phyloP scores from a whole-genome alignment of 2,797 vertebrate species.

The Propithecus deckenii region DNA sequence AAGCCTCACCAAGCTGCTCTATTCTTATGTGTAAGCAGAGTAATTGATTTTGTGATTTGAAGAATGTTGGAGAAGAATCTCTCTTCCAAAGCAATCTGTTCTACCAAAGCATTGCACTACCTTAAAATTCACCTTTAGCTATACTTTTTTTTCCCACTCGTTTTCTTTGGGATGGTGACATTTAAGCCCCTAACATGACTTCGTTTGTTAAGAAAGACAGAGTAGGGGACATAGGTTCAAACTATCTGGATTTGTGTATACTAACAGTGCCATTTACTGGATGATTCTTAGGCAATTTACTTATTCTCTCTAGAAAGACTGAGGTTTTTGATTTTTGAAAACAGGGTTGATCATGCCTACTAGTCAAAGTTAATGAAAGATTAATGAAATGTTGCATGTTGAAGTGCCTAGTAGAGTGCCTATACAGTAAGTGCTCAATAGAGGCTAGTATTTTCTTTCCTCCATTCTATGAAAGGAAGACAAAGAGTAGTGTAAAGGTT shows the following conservation, averaged over 20 bases:
- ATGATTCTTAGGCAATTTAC: neutral
- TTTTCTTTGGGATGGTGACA: neutral
- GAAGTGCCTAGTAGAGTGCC: neutral
- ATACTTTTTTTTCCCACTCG: neutral
- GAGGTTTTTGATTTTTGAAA: neutral
- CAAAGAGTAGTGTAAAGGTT: neutral
- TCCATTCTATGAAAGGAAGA: conserved; percentile 15
- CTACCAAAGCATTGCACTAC: neutral
- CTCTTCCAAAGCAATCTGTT: neutral
- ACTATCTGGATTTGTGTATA: neutral
- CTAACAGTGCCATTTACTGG: neutral
- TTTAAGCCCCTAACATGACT: neutral
- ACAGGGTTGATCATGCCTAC: neutral
- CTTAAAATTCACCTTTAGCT: neutral
- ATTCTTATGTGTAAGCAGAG: neutral
- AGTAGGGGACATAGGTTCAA: neutral
- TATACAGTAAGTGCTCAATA: neutral
- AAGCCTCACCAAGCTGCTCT: neutral
- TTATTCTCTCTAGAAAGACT: neutral
- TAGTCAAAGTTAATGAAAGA: neutral
- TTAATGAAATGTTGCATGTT: neutral
- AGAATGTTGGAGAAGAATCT: neutral
- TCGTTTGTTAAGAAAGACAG: neutral
- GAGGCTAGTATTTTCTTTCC: neutral
- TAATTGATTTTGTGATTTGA: neutral